Percentiles rank a stretch among this genome's conserved stretches.
These are phyloP conservation scores for Leguminivora glycinivorella DNA, from an alignment of 1,140 invertebrate genomes.

Conservation along the genomic window DNA sequence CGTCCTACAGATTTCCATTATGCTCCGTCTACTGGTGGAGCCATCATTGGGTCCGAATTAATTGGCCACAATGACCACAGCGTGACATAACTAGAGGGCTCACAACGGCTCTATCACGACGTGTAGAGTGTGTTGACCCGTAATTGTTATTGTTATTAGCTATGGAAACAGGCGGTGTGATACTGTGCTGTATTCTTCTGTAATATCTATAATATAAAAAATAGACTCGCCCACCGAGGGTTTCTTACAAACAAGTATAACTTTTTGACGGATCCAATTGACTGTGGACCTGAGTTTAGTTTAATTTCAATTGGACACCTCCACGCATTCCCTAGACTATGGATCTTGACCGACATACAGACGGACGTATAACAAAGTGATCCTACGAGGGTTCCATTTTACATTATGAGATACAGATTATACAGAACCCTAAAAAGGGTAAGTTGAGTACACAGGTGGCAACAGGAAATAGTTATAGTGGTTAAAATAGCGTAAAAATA, in stretches of 20 bases:
- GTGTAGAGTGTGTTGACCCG: slow-evolving; percentile 16
- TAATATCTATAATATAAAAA: not conserved
- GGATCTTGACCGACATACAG: too few relatives aligned
- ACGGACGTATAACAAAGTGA: too few relatives aligned
- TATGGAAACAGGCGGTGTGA: not conserved
- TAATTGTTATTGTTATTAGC: slow-evolving; percentile 21
- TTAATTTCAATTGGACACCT: too few relatives aligned
- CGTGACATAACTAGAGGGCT: slow-evolving; percentile 19
- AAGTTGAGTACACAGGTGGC: not conserved
- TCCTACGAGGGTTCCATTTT: too few relatives aligned
- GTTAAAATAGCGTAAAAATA: not conserved
- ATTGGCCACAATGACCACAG: slow-evolving; percentile 26
- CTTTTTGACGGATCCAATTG: too few relatives aligned
- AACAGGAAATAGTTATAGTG: not conserved
- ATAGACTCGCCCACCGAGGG: too few relatives aligned
- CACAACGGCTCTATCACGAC: slow-evolving; percentile 11
- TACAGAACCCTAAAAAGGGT: too few relatives aligned
- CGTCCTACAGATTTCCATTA: not conserved
- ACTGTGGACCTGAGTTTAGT: too few relatives aligned
- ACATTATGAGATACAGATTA: too few relatives aligned
- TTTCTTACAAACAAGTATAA: too few relatives aligned
- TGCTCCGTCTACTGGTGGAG: not conserved
- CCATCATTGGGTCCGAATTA: slow-evolving; percentile 4
- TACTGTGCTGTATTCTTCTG: too few relatives aligned
- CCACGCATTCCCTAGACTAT: too few relatives aligned